Percentiles rank a stretch among this genome's conserved stretches.
Evolutionary conservation across 2,888 invertebrate species (phyloP).

Genomic region (Amphipyra tragopoginis): DNA sequence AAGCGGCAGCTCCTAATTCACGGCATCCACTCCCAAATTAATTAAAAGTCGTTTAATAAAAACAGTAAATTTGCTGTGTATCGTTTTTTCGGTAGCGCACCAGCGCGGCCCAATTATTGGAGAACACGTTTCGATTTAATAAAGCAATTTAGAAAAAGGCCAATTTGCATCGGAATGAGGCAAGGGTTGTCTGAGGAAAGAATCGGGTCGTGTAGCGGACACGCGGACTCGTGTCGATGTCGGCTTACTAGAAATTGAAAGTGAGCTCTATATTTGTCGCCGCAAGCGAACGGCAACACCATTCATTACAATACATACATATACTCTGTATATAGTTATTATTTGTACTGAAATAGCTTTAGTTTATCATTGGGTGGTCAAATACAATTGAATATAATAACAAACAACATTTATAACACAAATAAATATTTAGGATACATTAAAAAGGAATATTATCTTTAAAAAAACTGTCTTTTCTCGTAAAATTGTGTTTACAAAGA

Average conservation of each 20-base stretch:
- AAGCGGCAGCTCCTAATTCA: conserved; percentile 57
- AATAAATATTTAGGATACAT: no score
- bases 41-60: conserved; percentile 75
- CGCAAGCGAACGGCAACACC: background rate
- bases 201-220: conserved; percentile 50
- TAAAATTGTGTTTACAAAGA: no score
- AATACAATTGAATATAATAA: no score
- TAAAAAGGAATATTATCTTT: no score
- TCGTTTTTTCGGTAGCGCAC: conserved; percentile 58
- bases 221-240: conserved; percentile 37
- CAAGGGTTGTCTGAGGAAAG: conserved; percentile 71
- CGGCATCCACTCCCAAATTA: conserved; percentile 61
- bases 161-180: conserved; percentile 84
- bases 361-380: no score
- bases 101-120: conserved; percentile 76
- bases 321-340: background rate
- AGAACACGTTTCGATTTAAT: conserved; percentile 86
- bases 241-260: conserved; percentile 2
- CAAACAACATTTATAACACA: no score
- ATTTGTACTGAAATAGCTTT: background rate
- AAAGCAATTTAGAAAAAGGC: conserved; percentile 86
- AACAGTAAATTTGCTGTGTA: conserved; percentile 69
- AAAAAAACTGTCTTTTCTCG: no score
- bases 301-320: background rate
- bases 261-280: conserved; percentile 6